Percentiles rank a stretch among this genome's conserved stretches.
phyloP scores from a whole-genome alignment of 2,888 invertebrate genomes.

The Periphyllus acericola region DNA sequence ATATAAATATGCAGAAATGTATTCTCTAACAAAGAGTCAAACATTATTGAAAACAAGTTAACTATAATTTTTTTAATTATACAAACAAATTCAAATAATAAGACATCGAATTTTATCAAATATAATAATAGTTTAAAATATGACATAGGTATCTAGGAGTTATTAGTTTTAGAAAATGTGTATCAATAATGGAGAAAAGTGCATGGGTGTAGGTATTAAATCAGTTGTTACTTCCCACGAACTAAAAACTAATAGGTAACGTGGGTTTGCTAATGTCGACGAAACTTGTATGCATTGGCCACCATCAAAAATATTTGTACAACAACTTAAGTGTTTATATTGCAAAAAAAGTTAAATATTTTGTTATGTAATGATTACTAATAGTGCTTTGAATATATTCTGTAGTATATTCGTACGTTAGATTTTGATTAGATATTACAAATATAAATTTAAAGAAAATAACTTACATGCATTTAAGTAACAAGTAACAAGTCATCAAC shows the following conservation, averaged over 20 bases:
- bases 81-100: neutral
- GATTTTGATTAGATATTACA: constrained; percentile 4
- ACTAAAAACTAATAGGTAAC: constrained; percentile 13
- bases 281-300: neutral
- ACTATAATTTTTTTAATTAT: no score
- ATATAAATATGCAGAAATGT: no score
- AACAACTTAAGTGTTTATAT: neutral
- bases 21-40: no score
- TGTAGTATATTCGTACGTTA: neutral
- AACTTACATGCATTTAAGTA: neutral
- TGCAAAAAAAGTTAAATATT: neutral
- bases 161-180: neutral
- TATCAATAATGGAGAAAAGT: neutral
- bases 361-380: constrained; percentile 13
- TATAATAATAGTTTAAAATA: neutral
- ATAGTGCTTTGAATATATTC: neutral
- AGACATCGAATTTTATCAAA: neutral
- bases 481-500: neutral
- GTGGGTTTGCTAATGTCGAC: constrained; percentile 20
- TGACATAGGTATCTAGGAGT: neutral
- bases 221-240: constrained; percentile 37
- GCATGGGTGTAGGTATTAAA: constrained; percentile 18
- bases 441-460: constrained; percentile 1
- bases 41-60: no score
- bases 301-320: constrained; percentile 1